Evolutionary conservation across 2,888 invertebrate species (phyloP), one percentile per base, ranked within the genome.

Genomic region (Drosophila maculinotata): DNA sequence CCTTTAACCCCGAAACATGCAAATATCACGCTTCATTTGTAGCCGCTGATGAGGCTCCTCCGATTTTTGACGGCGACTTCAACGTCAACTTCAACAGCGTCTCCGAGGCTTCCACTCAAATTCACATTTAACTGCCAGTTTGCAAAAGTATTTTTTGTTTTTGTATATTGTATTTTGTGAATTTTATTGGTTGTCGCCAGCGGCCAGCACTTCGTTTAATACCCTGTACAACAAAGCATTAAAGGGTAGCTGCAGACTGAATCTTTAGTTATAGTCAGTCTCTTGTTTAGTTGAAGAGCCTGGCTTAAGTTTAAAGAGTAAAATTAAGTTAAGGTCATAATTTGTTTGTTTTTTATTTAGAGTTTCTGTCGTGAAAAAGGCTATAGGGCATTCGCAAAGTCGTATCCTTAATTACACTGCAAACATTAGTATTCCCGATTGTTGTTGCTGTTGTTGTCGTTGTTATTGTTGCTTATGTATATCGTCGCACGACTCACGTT

Each of bases 401-500:
- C 76, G 54, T n/a, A 28, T 52, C 14, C 48, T 36, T 39, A 9
- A 12, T 15, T n/a, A n/a, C 35, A 31, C 17, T 51, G 30, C 30
- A 56, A 4, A 38, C 41, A 56, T 71, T 58, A 69, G 49, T 53
- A 69, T 72, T 70, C 36, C 36, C 28, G 49, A 36, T 66, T 66
- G 67, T 41, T 60, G 17, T 14, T 54, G 12, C 26, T 39, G 31
- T 56, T 56, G 44, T 39, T 68, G 41, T 42, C 48, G 17, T 53
- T 58, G 54, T 53, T 65, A 23, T 44, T 58, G 64, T 47, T 76
- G 60, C 56, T 67, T 60, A 45, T 71, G 65, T 75, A 65, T 69
- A 53, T 57, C 67, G 70, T 57, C 60, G 84, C 80, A 86, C 80
- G 80, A 86, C 80, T 80, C 80, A 86, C 80, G 80, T 80, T 85